Base-by-base conservation (phyloP, 2,113 vertebrate genomes). In the Rhegmatorhina hoffmannsi region DNA sequence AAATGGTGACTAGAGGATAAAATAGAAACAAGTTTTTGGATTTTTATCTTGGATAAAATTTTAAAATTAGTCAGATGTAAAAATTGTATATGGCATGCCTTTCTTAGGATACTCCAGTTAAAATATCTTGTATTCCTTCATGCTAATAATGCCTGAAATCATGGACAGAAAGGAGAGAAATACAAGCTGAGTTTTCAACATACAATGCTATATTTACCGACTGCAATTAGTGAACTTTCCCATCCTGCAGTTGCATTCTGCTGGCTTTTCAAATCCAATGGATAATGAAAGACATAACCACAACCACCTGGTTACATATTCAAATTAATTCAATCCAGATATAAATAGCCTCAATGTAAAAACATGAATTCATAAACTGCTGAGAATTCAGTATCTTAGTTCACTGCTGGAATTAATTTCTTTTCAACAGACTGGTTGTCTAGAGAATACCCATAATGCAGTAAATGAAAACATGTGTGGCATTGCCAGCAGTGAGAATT, bases 331-430 rank as follows among this genome's bases (percentile, higher is more conserved):
- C 87, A 88, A 89, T 78, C 87, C 95, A 89, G 63, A 93, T 87
- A 95, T 94, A 97, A 97, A 97, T 97, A 97, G 96, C 63, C 78
- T 96, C 88, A 59, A 94, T 92, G 66, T 86, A 97, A 96, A 96
- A 92, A 96, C 94, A 85, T 87, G 97, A 95, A 95, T 96, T 96
- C 92, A 90, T 85, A 92, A 97, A 96, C 84, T 95, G 97, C 96
- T 97, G 97, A 98, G 97, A 96, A 97, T 96, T 97, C 95, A 93
- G 93, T 93, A 96, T 96, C 92, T 84, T 47, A 75, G 94, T 91
- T 96, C 96, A 91, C 94, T 95, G 95, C 96, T 97, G 96, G 97
- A 95, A 97, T 97, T 97, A 94, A 97, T 97, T 97, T 97, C 95
- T 98, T 96, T 97, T 96, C 96, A 96, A 92, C 95, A 97, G 96